phyloP scores from a whole-genome alignment of 2,888 invertebrate genomes.

The Cyrtodaria siliqua region DNA sequence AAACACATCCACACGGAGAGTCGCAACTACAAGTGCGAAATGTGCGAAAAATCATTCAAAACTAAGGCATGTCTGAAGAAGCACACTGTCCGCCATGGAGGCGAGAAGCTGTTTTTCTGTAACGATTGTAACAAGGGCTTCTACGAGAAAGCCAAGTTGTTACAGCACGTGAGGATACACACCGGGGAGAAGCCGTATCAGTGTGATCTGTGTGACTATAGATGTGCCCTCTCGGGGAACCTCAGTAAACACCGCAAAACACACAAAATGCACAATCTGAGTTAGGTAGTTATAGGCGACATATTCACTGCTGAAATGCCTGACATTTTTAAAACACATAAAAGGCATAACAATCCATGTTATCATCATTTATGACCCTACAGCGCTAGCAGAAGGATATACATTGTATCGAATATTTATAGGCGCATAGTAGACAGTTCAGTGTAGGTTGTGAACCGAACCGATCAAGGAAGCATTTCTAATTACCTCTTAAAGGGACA shows the following conservation, averaged over 20 bases:
- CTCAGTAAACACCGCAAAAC: constrained; percentile 51
- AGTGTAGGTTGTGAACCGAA: too few species aligned
- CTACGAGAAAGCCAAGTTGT: constrained; percentile 45
- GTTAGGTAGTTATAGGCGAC: too few species aligned
- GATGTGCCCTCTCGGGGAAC: constrained; percentile 49
- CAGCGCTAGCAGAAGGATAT: too few species aligned
- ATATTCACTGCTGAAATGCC: too few species aligned
- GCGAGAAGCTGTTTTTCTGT: constrained; percentile 39
- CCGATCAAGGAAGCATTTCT: too few species aligned
- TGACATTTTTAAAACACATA: constrained; percentile 47
- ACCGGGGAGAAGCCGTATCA: constrained; percentile 47
- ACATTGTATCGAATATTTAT: too few species aligned
- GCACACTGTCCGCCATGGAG: constrained; percentile 32
- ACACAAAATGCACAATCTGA: constrained; percentile 3
- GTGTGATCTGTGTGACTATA: constrained; percentile 49
- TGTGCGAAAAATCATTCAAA: constrained; percentile 47
- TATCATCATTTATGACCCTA: too few species aligned
- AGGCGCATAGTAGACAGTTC: too few species aligned
- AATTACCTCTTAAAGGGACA: too few species aligned
- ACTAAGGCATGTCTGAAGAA: constrained; percentile 39
- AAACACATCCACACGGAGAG: constrained; percentile 46
- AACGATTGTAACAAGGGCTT: constrained; percentile 45
- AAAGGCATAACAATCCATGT: too few species aligned
- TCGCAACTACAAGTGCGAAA: constrained; percentile 27
- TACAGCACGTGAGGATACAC: constrained; percentile 45